These are phyloP conservation scores for Conus canariensis DNA, from an alignment of 2,888 invertebrate genomes.

Conservation along the genomic window DNA sequence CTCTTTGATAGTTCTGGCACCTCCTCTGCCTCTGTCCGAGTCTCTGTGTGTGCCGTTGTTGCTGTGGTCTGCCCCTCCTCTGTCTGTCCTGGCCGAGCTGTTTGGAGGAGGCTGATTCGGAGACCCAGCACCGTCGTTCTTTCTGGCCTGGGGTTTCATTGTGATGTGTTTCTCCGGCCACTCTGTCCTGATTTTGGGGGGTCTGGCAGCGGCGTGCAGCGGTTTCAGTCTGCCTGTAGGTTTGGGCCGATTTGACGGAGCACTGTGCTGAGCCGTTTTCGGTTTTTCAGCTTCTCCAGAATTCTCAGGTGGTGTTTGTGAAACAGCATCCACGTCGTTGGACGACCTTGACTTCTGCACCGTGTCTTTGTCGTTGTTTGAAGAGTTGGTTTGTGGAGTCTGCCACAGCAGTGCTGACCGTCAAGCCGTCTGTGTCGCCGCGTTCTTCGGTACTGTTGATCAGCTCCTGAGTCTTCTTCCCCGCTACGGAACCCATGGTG, in stretches of 20 bases:
- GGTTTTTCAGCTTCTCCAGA: not conserved
- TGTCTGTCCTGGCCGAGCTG: not conserved
- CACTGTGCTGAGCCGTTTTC: not conserved
- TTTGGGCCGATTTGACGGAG: slow-evolving; percentile 11
- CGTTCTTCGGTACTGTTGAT: not conserved
- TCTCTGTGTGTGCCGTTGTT: not conserved
- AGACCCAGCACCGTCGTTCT: not conserved
- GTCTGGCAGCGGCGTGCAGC: not conserved
- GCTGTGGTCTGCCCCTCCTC: not conserved
- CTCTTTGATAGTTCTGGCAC: not conserved
- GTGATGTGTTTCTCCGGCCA: slow-evolving; percentile 11
- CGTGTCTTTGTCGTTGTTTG: not conserved
- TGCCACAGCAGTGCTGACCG: not conserved
- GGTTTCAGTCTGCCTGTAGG: slow-evolving; percentile 25
- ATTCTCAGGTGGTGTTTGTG: not conserved
- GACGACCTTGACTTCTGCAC: not conserved
- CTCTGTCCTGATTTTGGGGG: not conserved
- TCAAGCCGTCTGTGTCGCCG: not conserved
- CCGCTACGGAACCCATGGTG: slow-evolving; percentile 28
- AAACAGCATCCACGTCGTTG: not conserved
- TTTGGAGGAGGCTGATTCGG: no score
- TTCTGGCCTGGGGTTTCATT: not conserved
- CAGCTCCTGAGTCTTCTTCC: slow-evolving; percentile 20
- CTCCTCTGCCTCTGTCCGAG: not conserved
- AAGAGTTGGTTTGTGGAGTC: not conserved